Evolutionary conservation across 2,113 vertebrate species (phyloP), one percentile per base, ranked within the genome.

Genomic region (Clarias gariepinus): DNA sequence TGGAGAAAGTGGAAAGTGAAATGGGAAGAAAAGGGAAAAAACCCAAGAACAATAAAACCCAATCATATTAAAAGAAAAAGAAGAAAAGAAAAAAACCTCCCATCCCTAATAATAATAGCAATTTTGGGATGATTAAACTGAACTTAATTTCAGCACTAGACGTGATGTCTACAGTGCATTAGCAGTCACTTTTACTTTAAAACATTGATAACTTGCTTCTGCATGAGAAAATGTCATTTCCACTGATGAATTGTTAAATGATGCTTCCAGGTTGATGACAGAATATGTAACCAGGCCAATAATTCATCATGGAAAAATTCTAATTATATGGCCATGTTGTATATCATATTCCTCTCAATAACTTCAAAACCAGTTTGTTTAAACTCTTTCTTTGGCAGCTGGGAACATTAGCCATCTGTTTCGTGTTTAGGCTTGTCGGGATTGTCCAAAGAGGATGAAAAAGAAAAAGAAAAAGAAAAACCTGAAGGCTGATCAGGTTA

Each of bases 401-500:
- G 52, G 64, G 53, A 89, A 76, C 77, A 88, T 81, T 74, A 87
- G 41, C 66, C 89, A 89, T 86, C 85, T 90, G 91, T 78, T 88
- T 88, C 83, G 74, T 84, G 84, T 86, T 88, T 84, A 76, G 68
- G 84, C 78, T 89, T 60, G 84, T 87, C 86, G 84, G 80, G 64
- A 81, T 80, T 88, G 85, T 83, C 84, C 85, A 57, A 58, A 82
- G 77, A 76, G 84, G 66, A 81, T 16, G 25, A 84, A 81, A 84
- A 87, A 73, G 73, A 64, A n/a, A 8, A 15, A 53, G 13, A 25
- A 25, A 86, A 88, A 89, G 87, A 85, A 73, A 53, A n/a, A 25
- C 25, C 79, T 21, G 78, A 85, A 80, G 69, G 61, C 71, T 85
- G 86, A 90, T 89, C 86, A 90, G 87, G 87, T 88, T 90, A 89